These are phyloP conservation scores for Nothocercus julius DNA, from an alignment of 2,113 vertebrate genomes.

Conservation along the genomic window DNA sequence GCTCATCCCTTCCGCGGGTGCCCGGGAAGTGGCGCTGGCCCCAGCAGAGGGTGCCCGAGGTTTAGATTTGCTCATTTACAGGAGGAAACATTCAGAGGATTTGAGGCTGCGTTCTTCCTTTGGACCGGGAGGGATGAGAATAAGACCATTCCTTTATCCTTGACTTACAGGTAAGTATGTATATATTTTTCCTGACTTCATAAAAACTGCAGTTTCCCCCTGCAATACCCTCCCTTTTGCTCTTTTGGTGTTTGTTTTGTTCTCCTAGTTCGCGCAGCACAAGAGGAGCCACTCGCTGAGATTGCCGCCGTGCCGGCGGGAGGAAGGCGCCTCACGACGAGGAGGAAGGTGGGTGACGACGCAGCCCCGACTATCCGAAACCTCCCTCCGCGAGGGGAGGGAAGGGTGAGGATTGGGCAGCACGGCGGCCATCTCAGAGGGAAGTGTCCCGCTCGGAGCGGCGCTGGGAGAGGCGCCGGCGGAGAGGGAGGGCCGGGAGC, in stretches of 20 bases:
- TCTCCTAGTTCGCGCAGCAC: not conserved
- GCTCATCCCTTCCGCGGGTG: no score
- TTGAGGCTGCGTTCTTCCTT: not conserved
- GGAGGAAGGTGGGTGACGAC: not conserved
- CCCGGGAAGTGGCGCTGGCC: not conserved
- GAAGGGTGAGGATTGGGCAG: not conserved
- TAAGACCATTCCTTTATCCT: not conserved
- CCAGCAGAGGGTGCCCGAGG: slow-evolving; percentile 69
- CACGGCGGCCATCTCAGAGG: no score
- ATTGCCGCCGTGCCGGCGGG: no score
- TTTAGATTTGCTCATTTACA: slow-evolving; percentile 27
- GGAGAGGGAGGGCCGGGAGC: not conserved
- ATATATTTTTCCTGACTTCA: not conserved
- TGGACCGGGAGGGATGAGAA: not conserved
- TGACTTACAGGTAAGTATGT: not conserved
- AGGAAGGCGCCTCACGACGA: no score
- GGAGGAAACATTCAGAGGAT: not conserved
- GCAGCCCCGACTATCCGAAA: no score
- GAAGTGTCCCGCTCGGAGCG: no score
- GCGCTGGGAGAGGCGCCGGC: no score
- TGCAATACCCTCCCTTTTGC: not conserved
- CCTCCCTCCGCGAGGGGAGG: no score
- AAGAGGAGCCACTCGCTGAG: not conserved
- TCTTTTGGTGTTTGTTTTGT: not conserved
- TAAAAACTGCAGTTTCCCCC: not conserved